Base-by-base conservation (phyloP, 2,797 vertebrate species). In the Amphiprion clarkii region DNA sequence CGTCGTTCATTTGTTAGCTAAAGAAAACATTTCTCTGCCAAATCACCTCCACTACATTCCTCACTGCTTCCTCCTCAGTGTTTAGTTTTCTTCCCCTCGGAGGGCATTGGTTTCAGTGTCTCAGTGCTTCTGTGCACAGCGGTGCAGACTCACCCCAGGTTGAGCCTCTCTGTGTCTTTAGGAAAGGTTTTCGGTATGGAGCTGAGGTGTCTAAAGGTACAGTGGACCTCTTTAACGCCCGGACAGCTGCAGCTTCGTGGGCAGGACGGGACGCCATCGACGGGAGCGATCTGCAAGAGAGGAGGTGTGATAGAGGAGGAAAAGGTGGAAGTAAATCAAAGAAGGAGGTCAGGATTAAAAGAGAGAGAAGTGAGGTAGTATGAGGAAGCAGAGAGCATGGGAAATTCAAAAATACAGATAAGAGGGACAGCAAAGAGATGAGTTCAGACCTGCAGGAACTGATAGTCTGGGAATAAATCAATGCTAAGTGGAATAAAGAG, bases 151-250 rank as follows among this genome's bases (percentile, higher is more conserved):
- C 82, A 94, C 93, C 93, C 93, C 33, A 94, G 65, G 74, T 94
- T 94, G 66, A 94, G 86, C 68, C 93, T 88, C 78, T 93, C 84
- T 29, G 86, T 90, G 84, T 90, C 85, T 76, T 67, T 87, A 17
- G 92, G 91, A 4, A 93, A 82, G 31, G 40, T 72, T 60, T 86
- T 87, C 3, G 93, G 92, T 29, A 93, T 52, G 21, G 76, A 2
- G 9, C 73, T 61, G 49, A 94, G 89, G 75, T 93, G 93, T 71
- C 93, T 92, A 84, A 94, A 94, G 0, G 93, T 93, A 73, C 93
- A 94, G 85, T 94, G 93, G 79, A 94, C 91, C 64, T 94, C 93
- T 79, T 89, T 92, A 17, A 89, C 70, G 0, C 84, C 88, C 0
- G 91, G 89, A 62, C 92, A 94, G 83, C 88, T 93, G 29, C 93